Percentiles rank a stretch among this genome's conserved stretches.
Conservation (phyloP, 1,140 invertebrate species). For the Dermatophagoides farinae region DNA sequence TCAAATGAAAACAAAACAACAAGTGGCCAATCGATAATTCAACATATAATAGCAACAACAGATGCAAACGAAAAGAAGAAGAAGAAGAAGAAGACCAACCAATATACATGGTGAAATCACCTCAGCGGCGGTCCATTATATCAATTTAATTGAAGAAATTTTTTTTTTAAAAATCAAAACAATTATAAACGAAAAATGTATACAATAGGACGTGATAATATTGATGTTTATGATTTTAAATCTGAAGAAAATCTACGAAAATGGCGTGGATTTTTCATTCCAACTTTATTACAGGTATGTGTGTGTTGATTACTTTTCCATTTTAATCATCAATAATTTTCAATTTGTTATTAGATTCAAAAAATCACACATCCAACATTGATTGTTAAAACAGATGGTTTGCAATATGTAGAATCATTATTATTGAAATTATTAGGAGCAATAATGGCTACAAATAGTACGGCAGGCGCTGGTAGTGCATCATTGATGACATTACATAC, state of each 20-base stretch:
- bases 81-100: too few species aligned
- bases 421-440: slow-evolving; percentile 67
- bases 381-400: slow-evolving; percentile 63
- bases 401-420: slow-evolving; percentile 76
- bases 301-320: not conserved
- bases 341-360: not conserved
- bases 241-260: not conserved
- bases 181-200: not conserved
- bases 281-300: not conserved
- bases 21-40: too few species aligned
- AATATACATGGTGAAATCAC: too few species aligned
- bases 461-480: slow-evolving; percentile 28
- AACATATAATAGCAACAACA: too few species aligned
- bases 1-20: too few species aligned
- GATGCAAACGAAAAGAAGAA: too few species aligned
- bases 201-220: not conserved
- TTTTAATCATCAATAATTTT: not conserved
- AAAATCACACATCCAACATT: slow-evolving; percentile 45
- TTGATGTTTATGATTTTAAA: not conserved
- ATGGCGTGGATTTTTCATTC: not conserved
- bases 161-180: too few species aligned
- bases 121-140: too few species aligned
- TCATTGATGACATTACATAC: slow-evolving; percentile 41
- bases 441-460: slow-evolving; percentile 17
- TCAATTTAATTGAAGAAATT: too few species aligned